phyloP scores from a whole-genome alignment of 2,797 vertebrate genomes.

The Spinus pinus region DNA sequence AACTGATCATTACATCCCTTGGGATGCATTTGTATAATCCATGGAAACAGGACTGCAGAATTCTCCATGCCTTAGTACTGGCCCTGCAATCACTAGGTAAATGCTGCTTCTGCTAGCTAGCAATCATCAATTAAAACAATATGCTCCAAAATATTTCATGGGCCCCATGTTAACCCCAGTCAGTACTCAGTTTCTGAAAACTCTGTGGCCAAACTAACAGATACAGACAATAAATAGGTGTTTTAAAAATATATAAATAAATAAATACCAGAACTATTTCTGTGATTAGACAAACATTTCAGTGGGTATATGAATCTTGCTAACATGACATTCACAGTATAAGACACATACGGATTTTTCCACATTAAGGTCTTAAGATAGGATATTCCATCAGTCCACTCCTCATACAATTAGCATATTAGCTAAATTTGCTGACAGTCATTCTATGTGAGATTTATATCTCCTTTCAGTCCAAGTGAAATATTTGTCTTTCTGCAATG shows the following conservation, averaged over 20 bases:
- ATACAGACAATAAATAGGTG: background rate
- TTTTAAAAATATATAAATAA: background rate
- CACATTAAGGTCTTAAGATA: conserved; percentile 51
- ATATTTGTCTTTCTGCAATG: conserved; percentile 71
- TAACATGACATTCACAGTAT: conserved; percentile 13
- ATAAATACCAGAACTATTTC: background rate
- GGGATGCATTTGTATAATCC: background rate
- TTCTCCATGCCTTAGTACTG: background rate
- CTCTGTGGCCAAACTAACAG: background rate
- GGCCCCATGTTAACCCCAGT: background rate
- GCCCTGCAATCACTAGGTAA: background rate
- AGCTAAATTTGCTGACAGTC: conserved; percentile 63
- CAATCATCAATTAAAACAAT: conserved; percentile 8
- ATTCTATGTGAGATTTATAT: conserved; percentile 62
- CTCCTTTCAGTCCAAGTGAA: conserved; percentile 69
- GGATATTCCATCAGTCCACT: conserved; percentile 25
- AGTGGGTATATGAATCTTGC: conserved; percentile 14
- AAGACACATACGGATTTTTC: background rate
- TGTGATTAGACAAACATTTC: conserved; percentile 8
- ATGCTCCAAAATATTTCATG: background rate
- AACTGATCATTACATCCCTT: background rate
- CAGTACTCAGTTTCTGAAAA: background rate
- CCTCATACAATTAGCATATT: conserved; percentile 60
- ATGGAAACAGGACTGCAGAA: background rate
- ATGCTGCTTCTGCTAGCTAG: background rate